These are phyloP conservation scores for Gambelia wislizenii DNA, from an alignment of 2,797 vertebrate species.

Conservation along the genomic window DNA sequence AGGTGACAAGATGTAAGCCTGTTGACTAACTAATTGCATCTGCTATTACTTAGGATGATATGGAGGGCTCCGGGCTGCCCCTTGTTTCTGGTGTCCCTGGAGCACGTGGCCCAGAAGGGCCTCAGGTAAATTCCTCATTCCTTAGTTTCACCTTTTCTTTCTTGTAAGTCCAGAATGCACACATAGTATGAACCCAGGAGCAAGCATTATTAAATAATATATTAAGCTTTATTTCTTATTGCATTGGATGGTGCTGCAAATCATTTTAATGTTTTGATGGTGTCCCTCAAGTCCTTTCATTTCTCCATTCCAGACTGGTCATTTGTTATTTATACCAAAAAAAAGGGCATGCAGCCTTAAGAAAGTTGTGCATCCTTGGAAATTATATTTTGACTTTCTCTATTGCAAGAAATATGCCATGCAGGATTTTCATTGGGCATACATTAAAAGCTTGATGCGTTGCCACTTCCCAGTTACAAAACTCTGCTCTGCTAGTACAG, in stretches of 20 bases:
- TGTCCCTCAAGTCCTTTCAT: background rate
- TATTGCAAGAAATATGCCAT: background rate
- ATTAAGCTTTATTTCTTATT: background rate
- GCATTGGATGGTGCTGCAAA: no score
- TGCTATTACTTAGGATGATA: conserved; percentile 85
- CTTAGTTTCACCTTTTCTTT: fast-evolving
- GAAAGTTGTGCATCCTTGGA: background rate
- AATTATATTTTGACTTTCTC: background rate
- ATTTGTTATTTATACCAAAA: background rate
- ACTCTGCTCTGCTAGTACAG: background rate
- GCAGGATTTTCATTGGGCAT: background rate
- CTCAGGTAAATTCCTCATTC: conserved; percentile 80
- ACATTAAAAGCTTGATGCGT: background rate
- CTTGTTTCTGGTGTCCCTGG: conserved; percentile 78
- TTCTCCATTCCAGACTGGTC: background rate
- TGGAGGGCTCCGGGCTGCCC: conserved; percentile 88
- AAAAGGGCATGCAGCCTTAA: background rate
- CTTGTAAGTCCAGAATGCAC: background rate
- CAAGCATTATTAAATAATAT: background rate
- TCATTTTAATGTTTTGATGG: no score
- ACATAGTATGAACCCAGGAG: no score
- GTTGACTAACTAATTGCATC: background rate
- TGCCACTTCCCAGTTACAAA: background rate
- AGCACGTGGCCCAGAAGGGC: conserved; percentile 79
- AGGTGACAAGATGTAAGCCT: background rate